phyloP scores from a whole-genome alignment of 2,797 vertebrate genomes.

The Bradypodion ventrale region DNA sequence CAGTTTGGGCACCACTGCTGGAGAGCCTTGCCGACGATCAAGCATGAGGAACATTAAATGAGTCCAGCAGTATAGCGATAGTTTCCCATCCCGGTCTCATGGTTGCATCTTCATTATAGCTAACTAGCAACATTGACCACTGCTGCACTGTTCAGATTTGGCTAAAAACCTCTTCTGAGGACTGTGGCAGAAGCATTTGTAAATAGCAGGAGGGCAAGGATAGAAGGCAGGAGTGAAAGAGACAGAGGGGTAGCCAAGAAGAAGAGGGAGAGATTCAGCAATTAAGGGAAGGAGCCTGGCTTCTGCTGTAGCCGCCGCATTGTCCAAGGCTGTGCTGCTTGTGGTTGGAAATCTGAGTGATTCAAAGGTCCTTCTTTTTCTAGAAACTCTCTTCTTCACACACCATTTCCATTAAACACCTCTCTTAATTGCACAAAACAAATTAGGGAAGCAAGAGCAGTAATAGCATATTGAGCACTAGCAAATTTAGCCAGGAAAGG shows the following conservation, averaged over 20 bases:
- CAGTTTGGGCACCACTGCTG: too few relatives aligned
- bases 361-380: background rate
- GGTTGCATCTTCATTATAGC: background rate
- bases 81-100: background rate
- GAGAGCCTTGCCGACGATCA: background rate
- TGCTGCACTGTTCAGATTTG: background rate
- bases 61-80: background rate
- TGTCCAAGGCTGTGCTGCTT: background rate
- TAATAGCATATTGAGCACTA: background rate
- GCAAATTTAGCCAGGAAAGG: conserved; percentile 14
- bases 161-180: background rate
- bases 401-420: background rate
- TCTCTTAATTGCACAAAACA: conserved; percentile 24
- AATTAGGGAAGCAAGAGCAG: background rate
- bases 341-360: background rate
- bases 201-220: background rate
- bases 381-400: background rate
- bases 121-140: background rate
- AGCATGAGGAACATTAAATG: background rate
- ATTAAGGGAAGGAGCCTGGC: background rate
- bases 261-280: background rate
- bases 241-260: background rate
- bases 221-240: too few relatives aligned
- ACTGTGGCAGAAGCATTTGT: background rate
- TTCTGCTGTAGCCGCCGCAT: background rate